Evolutionary conservation across 2,888 invertebrate genomes (phyloP).

Genomic region (Enoplolaimus lenunculus): DNA sequence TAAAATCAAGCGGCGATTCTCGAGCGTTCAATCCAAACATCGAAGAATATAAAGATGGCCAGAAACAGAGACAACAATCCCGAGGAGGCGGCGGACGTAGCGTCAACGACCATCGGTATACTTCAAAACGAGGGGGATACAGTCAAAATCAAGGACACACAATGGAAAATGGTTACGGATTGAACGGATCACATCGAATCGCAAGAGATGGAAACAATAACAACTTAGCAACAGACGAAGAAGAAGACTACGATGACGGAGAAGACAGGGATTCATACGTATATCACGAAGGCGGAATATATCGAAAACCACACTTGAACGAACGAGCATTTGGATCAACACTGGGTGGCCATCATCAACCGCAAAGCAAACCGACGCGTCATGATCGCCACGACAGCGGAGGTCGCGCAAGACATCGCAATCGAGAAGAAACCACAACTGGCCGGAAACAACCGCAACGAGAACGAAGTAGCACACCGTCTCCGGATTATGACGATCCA

Average conservation of each 20-base stretch:
- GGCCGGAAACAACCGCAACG: neutral
- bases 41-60: neutral
- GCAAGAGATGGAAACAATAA: too few relatives aligned
- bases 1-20: neutral
- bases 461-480: neutral
- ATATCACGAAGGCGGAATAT: constrained; percentile 31
- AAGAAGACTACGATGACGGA: constrained; percentile 20
- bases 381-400: neutral
- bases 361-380: neutral
- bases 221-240: neutral
- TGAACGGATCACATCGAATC: neutral
- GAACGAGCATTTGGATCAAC: constrained; percentile 22
- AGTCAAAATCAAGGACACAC: neutral
- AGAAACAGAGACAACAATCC: neutral
- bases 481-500: neutral
- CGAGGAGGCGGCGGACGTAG: neutral
- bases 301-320: constrained; percentile 25
- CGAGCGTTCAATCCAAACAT: neutral
- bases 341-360: neutral
- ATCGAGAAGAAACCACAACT: too few relatives aligned
- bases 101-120: neutral
- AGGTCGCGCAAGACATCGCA: neutral
- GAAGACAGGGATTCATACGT: constrained; percentile 32
- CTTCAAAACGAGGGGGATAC: neutral
- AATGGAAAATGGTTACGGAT: neutral